Percentiles rank a stretch among this genome's conserved stretches.
Evolutionary conservation across 2,888 invertebrate genomes (phyloP).

Genomic region (Ceratothoa steindachneri): DNA sequence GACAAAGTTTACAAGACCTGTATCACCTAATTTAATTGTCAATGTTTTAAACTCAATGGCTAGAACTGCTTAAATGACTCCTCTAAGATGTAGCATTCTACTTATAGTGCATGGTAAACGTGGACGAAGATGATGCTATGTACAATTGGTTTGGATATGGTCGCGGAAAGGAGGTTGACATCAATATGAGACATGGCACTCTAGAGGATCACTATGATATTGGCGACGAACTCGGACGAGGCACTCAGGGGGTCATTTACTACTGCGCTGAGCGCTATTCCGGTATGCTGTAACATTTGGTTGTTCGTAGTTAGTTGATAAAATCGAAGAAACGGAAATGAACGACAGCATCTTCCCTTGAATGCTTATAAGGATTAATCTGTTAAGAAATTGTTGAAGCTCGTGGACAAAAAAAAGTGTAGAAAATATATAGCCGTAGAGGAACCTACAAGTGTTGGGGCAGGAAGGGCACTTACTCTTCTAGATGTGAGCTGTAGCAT

Average conservation of each 20-base stretch:
- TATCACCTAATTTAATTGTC: no score
- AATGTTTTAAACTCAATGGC: no score
- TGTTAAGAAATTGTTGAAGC: no score
- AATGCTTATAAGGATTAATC: not conserved
- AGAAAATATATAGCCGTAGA: no score
- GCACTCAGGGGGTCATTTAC: conserved; percentile 84
- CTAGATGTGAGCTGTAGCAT: no score
- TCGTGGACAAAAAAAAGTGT: no score
- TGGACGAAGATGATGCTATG: conserved; percentile 77
- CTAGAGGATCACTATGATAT: conserved; percentile 80
- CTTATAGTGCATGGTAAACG: conserved; percentile 65
- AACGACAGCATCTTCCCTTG: not conserved
- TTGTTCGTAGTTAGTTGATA: not conserved
- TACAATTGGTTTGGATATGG: conserved; percentile 71
- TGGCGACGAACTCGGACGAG: conserved; percentile 85
- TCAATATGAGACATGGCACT: conserved; percentile 62
- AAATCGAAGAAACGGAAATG: not conserved
- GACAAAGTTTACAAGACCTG: no score
- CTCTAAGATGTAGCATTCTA: no score
- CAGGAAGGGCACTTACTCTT: no score
- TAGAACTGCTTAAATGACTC: no score
- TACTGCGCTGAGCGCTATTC: conserved; percentile 45
- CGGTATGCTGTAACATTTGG: conserved; percentile 23
- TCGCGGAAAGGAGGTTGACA: conserved; percentile 65
- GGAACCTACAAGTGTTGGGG: no score